These are phyloP conservation scores for Steromphala cineraria DNA, from an alignment of 2,888 invertebrate genomes.

Conservation along the genomic window DNA sequence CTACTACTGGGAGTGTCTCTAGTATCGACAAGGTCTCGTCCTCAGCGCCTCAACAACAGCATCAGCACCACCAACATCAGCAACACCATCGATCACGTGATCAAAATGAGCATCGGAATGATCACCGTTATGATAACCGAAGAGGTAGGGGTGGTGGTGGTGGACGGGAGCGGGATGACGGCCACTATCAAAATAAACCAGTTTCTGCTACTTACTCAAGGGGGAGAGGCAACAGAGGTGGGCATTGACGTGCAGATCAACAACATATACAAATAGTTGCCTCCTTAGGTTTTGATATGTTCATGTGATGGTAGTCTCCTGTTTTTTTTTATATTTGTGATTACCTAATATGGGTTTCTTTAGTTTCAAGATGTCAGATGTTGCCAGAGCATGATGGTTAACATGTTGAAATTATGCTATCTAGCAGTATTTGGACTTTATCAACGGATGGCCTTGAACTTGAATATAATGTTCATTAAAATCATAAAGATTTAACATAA, in stretches of 20 bases:
- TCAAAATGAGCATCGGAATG: constrained; percentile 20
- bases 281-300: background rate
- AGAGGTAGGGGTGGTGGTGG: constrained; percentile 11
- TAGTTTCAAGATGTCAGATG: too few species aligned
- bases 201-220: constrained; percentile 48
- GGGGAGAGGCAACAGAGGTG: constrained; percentile 50
- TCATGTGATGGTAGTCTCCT: background rate
- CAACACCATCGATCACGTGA: constrained; percentile 17
- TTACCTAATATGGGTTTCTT: background rate
- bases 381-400: too few species aligned
- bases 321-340: background rate
- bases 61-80: constrained; percentile 26
- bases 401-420: too few species aligned
- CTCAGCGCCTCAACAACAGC: constrained; percentile 41
- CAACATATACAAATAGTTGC: background rate
- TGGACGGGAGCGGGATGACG: background rate
- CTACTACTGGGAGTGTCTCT: constrained; percentile 3
- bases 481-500: too few species aligned
- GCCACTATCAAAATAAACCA: constrained; percentile 33
- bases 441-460: too few species aligned
- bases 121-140: constrained; percentile 8
- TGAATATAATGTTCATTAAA: too few species aligned
- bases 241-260: background rate
- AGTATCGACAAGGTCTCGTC: constrained; percentile 22
- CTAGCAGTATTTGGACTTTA: too few species aligned